phyloP scores from a whole-genome alignment of 2,113 vertebrate species.

The Notothenia coriiceps region DNA sequence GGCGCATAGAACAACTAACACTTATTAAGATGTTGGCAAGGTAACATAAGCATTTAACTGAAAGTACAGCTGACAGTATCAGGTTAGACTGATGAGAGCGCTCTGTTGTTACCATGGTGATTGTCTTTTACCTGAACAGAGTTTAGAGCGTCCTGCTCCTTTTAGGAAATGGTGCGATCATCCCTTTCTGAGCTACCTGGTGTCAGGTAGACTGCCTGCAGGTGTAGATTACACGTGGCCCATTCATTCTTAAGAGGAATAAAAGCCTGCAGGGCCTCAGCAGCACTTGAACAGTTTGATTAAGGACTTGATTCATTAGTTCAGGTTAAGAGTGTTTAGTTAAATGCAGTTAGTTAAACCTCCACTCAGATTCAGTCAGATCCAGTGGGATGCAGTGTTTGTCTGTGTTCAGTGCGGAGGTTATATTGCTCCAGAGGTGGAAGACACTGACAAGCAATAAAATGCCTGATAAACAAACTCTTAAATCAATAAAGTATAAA shows the following conservation, averaged over 20 bases:
- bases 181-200: neutral
- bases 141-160: neutral
- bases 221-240: neutral
- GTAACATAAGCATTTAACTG: neutral
- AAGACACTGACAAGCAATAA: neutral
- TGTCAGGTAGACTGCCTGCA: neutral
- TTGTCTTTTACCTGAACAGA: neutral
- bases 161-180: neutral
- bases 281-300: neutral
- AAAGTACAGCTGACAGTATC: neutral
- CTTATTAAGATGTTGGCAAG: too few relatives aligned
- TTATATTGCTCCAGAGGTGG: neutral
- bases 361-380: neutral
- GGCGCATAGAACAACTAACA: too few relatives aligned
- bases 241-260: neutral
- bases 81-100: neutral
- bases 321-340: neutral
- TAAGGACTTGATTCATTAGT: neutral
- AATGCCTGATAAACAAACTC: neutral
- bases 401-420: too few relatives aligned
- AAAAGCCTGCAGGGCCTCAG: neutral
- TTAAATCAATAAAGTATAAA: neutral
- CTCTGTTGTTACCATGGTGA: too few relatives aligned
- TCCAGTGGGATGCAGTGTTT: neutral
- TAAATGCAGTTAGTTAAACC: neutral